phyloP scores from a whole-genome alignment of 53 echinoderm and acorn worm species.

The Zoroaster sp. region DNA sequence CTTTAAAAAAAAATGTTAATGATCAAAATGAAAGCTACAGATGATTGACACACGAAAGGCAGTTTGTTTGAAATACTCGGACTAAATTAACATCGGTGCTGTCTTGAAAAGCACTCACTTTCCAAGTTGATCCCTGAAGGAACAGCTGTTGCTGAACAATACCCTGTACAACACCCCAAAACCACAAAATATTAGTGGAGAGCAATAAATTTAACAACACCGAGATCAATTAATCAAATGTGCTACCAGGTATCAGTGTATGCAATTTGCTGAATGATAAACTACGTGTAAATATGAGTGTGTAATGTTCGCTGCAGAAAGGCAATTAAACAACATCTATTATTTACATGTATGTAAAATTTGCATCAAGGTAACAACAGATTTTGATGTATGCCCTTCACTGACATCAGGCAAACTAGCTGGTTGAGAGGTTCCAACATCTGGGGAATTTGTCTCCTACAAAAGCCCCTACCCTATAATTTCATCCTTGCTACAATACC shows the following conservation, averaged over 20 bases:
- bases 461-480: no score
- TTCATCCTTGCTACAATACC: no score
- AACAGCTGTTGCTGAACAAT: conserved; percentile 55
- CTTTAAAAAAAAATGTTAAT: background rate
- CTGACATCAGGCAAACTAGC: no score
- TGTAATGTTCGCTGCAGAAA: no score
- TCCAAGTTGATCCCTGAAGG: conserved; percentile 55
- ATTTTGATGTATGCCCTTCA: no score
- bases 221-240: background rate
- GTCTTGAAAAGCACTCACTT: conserved; percentile 57
- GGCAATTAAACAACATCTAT: no score
- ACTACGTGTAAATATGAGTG: no score
- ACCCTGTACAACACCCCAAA: conserved; percentile 51
- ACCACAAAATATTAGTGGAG: conserved; percentile 27
- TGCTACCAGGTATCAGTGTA: background rate
- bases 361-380: no score
- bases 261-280: no score
- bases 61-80: conserved; percentile 54
- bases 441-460: no score
- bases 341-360: no score
- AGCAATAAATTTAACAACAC: background rate
- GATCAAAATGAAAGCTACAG: background rate
- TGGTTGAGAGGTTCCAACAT: no score
- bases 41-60: background rate
- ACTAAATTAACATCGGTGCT: conserved; percentile 56